Percentiles rank a stretch among this genome's conserved stretches.
These are phyloP conservation scores for Melieria omissa DNA, from an alignment of 2,888 invertebrate genomes.

Conservation along the genomic window DNA sequence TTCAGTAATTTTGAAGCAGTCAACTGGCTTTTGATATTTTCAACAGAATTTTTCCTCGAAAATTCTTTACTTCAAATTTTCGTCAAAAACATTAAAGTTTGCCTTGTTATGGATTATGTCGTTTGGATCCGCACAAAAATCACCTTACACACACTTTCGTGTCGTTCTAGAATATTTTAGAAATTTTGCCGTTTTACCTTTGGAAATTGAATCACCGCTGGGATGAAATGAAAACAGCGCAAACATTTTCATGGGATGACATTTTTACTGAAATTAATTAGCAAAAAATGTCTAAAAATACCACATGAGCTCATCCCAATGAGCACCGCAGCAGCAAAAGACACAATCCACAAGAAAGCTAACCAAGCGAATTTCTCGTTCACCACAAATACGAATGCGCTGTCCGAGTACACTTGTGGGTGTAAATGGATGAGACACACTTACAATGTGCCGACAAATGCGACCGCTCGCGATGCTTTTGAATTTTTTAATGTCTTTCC, in stretches of 20 bases:
- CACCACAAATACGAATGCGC: no score
- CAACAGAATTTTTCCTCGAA: no score
- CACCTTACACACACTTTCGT: no score
- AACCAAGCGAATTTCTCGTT: no score
- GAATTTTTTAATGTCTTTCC: no score
- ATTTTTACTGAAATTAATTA: conserved; percentile 51
- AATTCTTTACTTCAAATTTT: no score
- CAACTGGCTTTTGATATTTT: no score
- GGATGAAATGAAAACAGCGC: neutral
- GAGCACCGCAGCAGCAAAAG: conserved; percentile 7
- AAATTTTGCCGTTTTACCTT: neutral
- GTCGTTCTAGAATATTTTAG: neutral
- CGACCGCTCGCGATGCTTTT: no score
- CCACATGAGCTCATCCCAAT: conserved; percentile 56
- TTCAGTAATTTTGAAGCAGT: no score
- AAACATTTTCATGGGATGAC: neutral
- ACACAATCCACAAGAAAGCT: neutral
- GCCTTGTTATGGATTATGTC: no score
- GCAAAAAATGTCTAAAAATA: conserved; percentile 58
- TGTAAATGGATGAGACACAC: conserved; percentile 33
- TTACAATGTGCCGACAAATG: neutral
- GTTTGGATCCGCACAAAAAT: no score
- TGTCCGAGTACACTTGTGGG: conserved; percentile 6
- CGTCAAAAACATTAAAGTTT: no score
- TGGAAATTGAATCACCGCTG: conserved; percentile 15